Evolutionary conservation across 2,797 vertebrate species (phyloP).

Genomic region (Sebastes dallii): DNA sequence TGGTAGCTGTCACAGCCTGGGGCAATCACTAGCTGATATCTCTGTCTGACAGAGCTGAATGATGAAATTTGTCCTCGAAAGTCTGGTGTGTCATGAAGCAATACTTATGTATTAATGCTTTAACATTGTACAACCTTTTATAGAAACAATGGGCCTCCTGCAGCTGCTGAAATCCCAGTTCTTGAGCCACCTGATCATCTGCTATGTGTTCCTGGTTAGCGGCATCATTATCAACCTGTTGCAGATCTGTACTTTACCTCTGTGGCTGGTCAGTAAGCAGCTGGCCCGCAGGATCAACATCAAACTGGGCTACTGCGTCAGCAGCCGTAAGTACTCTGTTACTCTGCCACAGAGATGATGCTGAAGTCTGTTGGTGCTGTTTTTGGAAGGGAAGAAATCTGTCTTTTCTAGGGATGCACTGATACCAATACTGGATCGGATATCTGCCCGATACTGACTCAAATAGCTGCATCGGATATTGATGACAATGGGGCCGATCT

Average conservation of each 20-base stretch:
- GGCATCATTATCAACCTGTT: conserved; percentile 92
- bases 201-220: conserved; percentile 93
- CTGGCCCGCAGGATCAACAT: conserved; percentile 93
- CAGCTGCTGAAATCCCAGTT: conserved; percentile 93
- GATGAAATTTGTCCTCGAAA: background rate
- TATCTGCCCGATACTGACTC: too few relatives aligned
- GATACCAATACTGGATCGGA: too few relatives aligned
- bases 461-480: too few relatives aligned
- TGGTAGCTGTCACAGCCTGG: background rate
- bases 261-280: conserved; percentile 92
- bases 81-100: background rate
- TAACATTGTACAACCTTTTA: background rate
- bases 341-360: background rate
- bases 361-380: background rate
- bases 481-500: too few relatives aligned
- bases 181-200: conserved; percentile 90
- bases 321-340: conserved; percentile 88
- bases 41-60: background rate
- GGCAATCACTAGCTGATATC: background rate
- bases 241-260: conserved; percentile 88
- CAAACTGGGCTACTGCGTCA: conserved; percentile 90
- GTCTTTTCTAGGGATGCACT: too few relatives aligned
- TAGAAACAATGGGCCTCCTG: conserved; percentile 86
- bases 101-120: background rate
- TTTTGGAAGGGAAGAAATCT: background rate